phyloP scores from a whole-genome alignment of 2,888 invertebrate genomes.

The Amphipoea oculea region DNA sequence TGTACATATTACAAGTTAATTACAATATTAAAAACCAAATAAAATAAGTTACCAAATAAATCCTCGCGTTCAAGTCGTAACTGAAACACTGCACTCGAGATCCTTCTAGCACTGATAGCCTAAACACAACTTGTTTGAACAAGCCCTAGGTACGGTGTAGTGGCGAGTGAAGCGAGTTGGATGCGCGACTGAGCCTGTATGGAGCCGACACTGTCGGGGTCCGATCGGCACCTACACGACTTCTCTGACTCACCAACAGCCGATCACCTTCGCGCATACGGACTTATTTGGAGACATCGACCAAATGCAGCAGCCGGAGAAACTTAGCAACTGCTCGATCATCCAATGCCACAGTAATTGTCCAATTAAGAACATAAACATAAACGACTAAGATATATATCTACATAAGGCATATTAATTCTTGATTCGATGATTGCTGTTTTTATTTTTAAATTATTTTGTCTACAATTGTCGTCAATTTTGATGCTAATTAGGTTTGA shows the following conservation, averaged over 20 bases:
- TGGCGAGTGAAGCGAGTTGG: constrained; percentile 77
- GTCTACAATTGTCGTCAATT: neutral
- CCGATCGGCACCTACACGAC: constrained; percentile 81
- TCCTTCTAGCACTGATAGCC: constrained; percentile 71
- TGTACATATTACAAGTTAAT: neutral
- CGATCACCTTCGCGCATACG: constrained; percentile 88
- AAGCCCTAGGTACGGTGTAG: constrained; percentile 76
- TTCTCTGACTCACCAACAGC: constrained; percentile 80
- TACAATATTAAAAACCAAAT: neutral
- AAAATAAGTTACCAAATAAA: constrained; percentile 65
- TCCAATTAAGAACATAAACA: constrained; percentile 61
- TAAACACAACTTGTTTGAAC: constrained; percentile 73
- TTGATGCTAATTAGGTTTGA: constrained; percentile 4
- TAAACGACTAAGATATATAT: constrained; percentile 27
- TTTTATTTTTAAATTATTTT: constrained; percentile 25
- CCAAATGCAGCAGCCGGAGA: constrained; percentile 79
- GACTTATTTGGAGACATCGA: constrained; percentile 89
- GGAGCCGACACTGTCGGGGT: constrained; percentile 74
- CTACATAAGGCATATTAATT: constrained; percentile 37
- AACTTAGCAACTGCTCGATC: constrained; percentile 72
- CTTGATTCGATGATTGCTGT: constrained; percentile 29
- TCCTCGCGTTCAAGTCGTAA: constrained; percentile 54
- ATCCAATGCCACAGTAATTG: constrained; percentile 77
- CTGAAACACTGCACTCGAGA: constrained; percentile 70
- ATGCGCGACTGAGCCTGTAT: constrained; percentile 78